These are phyloP conservation scores for Motacilla alba DNA, from an alignment of 2,113 vertebrate species.

Conservation along the genomic window DNA sequence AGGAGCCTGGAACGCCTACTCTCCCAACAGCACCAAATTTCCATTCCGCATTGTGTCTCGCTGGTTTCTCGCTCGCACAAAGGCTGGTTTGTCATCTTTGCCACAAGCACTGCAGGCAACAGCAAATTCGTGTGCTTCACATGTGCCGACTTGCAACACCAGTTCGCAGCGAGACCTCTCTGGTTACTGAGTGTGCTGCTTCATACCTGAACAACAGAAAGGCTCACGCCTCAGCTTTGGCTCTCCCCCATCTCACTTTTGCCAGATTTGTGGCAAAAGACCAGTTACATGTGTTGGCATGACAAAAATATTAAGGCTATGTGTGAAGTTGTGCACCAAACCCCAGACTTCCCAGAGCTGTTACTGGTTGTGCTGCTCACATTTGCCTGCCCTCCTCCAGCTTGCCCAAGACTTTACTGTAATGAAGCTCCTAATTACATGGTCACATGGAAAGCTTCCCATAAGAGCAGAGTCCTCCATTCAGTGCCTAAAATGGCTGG, in stretches of 20 bases:
- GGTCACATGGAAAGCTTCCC: neutral
- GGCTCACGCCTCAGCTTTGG: neutral
- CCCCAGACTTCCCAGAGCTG: neutral
- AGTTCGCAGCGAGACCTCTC: neutral
- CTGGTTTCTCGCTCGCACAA: neutral
- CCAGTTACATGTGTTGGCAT: accelerated
- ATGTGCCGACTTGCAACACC: neutral
- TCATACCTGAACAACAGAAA: neutral
- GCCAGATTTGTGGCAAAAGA: neutral
- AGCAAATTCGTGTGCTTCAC: neutral
- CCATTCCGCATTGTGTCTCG: neutral
- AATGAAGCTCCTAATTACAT: neutral
- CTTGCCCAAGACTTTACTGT: neutral
- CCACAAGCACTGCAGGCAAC: conserved; percentile 5
- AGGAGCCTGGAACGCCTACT: neutral
- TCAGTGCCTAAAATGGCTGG: neutral
- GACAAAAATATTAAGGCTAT: neutral
- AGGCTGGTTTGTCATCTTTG: conserved; percentile 42
- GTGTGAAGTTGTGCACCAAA: neutral
- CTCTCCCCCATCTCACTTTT: neutral
- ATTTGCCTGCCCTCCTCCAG: neutral
- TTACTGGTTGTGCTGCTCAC: accelerated
- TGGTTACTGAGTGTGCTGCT: accelerated
- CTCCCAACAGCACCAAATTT: conserved; percentile 13
- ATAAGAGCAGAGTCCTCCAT: neutral